Percentiles rank a stretch among this genome's conserved stretches.
Conservation (phyloP, 53 echinoderm and acorn worm genomes). For the Stichopus horrens region DNA sequence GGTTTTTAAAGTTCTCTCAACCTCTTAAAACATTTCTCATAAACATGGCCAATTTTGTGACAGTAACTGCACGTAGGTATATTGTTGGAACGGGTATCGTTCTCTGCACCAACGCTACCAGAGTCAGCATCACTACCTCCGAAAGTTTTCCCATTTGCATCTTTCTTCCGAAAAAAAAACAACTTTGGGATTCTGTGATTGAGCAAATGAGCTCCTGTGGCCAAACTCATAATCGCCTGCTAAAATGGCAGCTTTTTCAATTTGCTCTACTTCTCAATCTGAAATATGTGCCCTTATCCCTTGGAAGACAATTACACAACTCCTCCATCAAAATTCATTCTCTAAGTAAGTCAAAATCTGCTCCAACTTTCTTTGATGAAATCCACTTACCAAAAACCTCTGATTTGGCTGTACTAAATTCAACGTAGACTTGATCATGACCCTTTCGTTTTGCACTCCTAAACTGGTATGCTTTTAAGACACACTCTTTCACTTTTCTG, state of each 20-base stretch:
- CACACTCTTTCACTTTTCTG: constrained; percentile 47
- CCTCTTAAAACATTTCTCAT: constrained; percentile 19
- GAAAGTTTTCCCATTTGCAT: constrained; percentile 26
- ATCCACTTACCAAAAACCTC: constrained; percentile 60
- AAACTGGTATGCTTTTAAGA: constrained; percentile 55
- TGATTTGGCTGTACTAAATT: constrained; percentile 52
- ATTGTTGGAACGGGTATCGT: neutral
- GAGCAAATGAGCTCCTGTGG: constrained; percentile 48
- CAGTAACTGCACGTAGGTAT: neutral
- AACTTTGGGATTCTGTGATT: neutral
- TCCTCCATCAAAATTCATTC: neutral
- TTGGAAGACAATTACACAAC: neutral
- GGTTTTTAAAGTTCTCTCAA: constrained; percentile 17
- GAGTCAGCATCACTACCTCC: neutral
- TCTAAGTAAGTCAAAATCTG: neutral
- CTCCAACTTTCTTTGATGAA: constrained; percentile 3
- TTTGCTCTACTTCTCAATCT: constrained; percentile 41
- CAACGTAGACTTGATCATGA: too few relatives aligned
- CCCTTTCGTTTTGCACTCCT: constrained; percentile 54
- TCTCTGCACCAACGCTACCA: neutral
- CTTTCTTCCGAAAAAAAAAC: too few relatives aligned
- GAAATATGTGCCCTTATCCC: constrained; percentile 52
- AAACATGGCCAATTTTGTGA: neutral
- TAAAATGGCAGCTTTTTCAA: constrained; percentile 49
- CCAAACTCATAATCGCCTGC: constrained; percentile 62